phyloP scores from a whole-genome alignment of 2,888 invertebrate species.

The Scaptomyza caliginosa region DNA sequence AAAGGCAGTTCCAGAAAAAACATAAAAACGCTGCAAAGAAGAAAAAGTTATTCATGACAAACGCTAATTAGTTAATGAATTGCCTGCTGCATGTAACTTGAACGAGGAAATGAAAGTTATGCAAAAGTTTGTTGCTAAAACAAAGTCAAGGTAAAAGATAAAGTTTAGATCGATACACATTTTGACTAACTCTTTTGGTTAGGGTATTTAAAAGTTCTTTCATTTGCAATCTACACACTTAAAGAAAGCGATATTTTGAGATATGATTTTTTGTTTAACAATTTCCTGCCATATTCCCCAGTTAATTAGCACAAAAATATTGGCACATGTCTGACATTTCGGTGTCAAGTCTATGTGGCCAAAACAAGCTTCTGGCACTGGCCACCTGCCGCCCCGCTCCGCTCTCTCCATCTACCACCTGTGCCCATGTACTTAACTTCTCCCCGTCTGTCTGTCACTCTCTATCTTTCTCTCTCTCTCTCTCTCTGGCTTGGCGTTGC shows the following conservation, averaged over 20 bases:
- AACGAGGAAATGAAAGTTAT: conserved; percentile 9
- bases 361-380: conserved; percentile 19
- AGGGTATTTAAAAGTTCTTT: background rate
- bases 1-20: conserved; percentile 16
- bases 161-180: background rate
- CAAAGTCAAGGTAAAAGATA: background rate
- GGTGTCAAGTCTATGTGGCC: conserved; percentile 63
- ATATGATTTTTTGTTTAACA: background rate
- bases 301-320: conserved; percentile 58
- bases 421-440: conserved; percentile 27
- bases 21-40: background rate
- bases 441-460: background rate
- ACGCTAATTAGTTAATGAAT: conserved; percentile 66
- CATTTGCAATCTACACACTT: no score
- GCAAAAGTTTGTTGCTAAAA: conserved; percentile 15
- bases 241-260: no score
- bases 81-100: conserved; percentile 23
- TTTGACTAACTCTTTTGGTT: background rate
- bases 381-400: background rate
- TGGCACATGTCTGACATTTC: conserved; percentile 45
- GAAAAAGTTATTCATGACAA: conserved; percentile 55
- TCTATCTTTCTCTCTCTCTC: background rate
- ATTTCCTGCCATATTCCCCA: conserved; percentile 23
- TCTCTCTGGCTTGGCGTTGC: background rate
- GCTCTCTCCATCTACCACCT: conserved; percentile 11